Base-by-base conservation (phyloP, 2,888 invertebrate genomes). In the Spicauda simplicius region DNA sequence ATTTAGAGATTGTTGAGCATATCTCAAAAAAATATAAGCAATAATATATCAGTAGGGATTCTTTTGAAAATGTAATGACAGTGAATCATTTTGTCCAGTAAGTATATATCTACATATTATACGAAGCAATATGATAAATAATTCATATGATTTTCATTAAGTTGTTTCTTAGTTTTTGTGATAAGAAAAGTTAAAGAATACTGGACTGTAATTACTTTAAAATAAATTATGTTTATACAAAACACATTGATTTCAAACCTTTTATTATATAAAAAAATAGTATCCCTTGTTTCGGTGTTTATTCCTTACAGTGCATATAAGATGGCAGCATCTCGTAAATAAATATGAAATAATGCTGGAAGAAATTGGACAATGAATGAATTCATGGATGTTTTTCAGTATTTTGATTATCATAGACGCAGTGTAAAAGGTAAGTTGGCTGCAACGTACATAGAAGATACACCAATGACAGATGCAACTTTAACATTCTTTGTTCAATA, bases 211-310 rank as follows among this genome's bases (percentile, higher is more conserved):
- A 66, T 66, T 66, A 60, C 65, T 54, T 60, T 82, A 74, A 83
- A 90, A 90, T 85, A 88, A 88, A 89, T 83, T 82, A 86, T 86
- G 79, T 87, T 86, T 88, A 84, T 83, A 79, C 81, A 76, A 68
- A 75, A 80, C 82, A 81, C 84, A 76, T 85, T 86, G 75, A 83
- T 85, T 86, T 82, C 68, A 56, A 64, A 71, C 74, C 72, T 75
- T 72, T 58, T 60, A 66, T 60, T 60, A 48, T 16, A 54, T 54
- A 10, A 8, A 61, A 33, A n/a, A 56, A 60, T 62, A 30, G 33
- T 68, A 64, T 25, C 20, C 41, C 37, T 16, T 52, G 19, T 30
- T 16, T 37, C 7, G 4, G 11, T 59, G 20, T 59, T 55, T 61
- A 53, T 62, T 69, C 19, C 8, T 58, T 48, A 18, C 50, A 50